These are phyloP conservation scores for Biston betularia DNA, from an alignment of 2,888 invertebrate genomes.

Conservation along the genomic window DNA sequence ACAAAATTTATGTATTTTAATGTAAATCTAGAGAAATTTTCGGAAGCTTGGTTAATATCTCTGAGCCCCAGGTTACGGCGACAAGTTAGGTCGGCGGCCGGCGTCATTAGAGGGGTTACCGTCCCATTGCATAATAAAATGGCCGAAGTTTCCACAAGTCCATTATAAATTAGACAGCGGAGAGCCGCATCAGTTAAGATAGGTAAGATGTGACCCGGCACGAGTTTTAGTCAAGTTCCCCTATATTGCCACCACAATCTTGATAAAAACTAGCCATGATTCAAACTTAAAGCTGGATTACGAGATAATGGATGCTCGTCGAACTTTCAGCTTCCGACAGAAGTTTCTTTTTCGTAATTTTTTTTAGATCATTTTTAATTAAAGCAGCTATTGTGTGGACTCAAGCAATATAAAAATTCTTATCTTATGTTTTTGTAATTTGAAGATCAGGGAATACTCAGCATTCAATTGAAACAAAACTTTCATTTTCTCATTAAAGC, in stretches of 20 bases:
- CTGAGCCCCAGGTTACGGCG: slow-evolving; percentile 75
- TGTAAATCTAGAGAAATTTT: slow-evolving; percentile 68
- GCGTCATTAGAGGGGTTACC: slow-evolving; percentile 84
- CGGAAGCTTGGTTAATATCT: slow-evolving; percentile 78
- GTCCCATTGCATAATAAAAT: slow-evolving; percentile 86
- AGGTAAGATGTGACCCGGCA: slow-evolving; percentile 84
- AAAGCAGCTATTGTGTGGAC: neutral
- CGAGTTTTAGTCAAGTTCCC: slow-evolving; percentile 79
- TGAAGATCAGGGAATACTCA: neutral
- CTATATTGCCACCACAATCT: slow-evolving; percentile 79
- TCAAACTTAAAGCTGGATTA: slow-evolving; percentile 80
- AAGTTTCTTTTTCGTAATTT: slow-evolving; percentile 23
- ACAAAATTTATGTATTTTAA: slow-evolving; percentile 57
- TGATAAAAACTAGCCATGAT: slow-evolving; percentile 84
- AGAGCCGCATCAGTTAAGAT: slow-evolving; percentile 85
- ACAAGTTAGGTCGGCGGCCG: slow-evolving; percentile 80
- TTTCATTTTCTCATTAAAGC: neutral
- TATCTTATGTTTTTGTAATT: neutral
- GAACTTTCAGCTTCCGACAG: slow-evolving; percentile 44
- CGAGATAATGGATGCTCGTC: slow-evolving; percentile 50
- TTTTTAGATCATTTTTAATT: slow-evolving; percentile 13
- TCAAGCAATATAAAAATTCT: neutral
- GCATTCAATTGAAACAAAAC: neutral
- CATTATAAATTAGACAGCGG: slow-evolving; percentile 86
- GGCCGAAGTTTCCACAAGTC: slow-evolving; percentile 85